Evolutionary conservation across 2,888 invertebrate species (phyloP), one percentile per base, ranked within the genome.

Genomic region (Drosophila picticornis): DNA sequence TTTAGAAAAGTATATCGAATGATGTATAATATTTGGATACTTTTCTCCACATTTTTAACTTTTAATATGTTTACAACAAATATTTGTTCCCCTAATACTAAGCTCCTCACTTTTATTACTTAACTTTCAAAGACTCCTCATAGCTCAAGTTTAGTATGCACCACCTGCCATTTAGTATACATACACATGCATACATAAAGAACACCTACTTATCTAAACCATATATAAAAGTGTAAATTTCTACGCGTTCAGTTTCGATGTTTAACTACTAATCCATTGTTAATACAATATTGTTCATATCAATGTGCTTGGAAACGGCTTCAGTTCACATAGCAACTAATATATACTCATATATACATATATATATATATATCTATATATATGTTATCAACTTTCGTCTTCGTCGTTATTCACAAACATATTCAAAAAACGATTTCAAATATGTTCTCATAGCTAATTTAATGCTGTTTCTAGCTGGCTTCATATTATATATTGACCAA

Each of bases 401-500:
- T 59, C 63, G 66, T 52, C 56, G 52, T 57, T 25, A 43, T 27
- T 72, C 72, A 77, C 43, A 52, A 25, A 52, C 72, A 72, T 67
- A 36, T 34, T 53, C 50, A 22, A 56, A 60, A 46, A 55, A 31
- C 50, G 58, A 43, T 71, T 46, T 72, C 66, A 52, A 74, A 62
- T 65, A 22, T 53, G 46, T 72, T 74, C 69, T 68, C 77, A 80
- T 78, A 68, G 76, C 77, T 80, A 61, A 72, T 78, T 65, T 55
- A 61, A 69, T 64, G 75, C 78, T 84, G 71, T 72, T 68, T 80
- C 68, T 85, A 83, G 72, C 63, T 69, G 68, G 62, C 75, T 75
- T 68, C 52, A 58, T 70, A 43, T 69, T 65, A 77, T 72, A 77
- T 77, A 77, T 67, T 81, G 82, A 81, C 73, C 75, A 86, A 88